phyloP scores from a whole-genome alignment of 2,888 invertebrate genomes.

The Halocaridina rubra region DNA sequence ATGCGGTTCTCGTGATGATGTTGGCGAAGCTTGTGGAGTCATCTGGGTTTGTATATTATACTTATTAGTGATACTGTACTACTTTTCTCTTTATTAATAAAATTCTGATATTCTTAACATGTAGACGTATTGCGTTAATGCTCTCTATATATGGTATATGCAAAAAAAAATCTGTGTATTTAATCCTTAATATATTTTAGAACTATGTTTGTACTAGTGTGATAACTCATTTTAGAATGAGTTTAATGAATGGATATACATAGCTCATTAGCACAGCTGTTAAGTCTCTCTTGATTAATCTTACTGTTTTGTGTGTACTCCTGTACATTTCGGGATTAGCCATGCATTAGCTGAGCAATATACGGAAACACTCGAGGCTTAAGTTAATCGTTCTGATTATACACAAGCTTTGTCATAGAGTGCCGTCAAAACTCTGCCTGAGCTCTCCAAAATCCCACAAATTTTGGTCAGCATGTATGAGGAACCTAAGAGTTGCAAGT shows the following conservation, averaged over 20 bases:
- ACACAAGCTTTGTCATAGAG: slow-evolving; percentile 12
- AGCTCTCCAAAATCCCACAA: slow-evolving; percentile 22
- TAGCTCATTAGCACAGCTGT: not conserved
- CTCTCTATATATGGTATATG: no score
- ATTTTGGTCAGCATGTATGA: slow-evolving; percentile 43
- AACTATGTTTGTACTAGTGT: not conserved
- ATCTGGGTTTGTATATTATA: slow-evolving; percentile 27
- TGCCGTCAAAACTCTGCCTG: slow-evolving; percentile 34
- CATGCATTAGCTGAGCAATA: slow-evolving; percentile 34
- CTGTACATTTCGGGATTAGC: slow-evolving; percentile 2
- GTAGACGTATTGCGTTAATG: no score
- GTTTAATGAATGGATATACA: no score
- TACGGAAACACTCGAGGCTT: slow-evolving; percentile 29
- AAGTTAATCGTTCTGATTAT: slow-evolving; percentile 5
- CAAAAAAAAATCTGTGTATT: not conserved
- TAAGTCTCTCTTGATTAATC: not conserved
- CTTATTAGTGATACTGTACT: not conserved
- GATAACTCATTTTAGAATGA: not conserved
- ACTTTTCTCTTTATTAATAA: not conserved
- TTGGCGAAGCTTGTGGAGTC: slow-evolving; percentile 40
- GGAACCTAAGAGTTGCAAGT: slow-evolving; percentile 54
- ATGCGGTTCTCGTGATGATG: slow-evolving; percentile 33
- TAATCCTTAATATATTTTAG: not conserved
- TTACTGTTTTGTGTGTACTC: not conserved
- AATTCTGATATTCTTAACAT: not conserved